Conservation (phyloP, 2,888 invertebrate genomes). For the Drosophila macrospina region DNA sequence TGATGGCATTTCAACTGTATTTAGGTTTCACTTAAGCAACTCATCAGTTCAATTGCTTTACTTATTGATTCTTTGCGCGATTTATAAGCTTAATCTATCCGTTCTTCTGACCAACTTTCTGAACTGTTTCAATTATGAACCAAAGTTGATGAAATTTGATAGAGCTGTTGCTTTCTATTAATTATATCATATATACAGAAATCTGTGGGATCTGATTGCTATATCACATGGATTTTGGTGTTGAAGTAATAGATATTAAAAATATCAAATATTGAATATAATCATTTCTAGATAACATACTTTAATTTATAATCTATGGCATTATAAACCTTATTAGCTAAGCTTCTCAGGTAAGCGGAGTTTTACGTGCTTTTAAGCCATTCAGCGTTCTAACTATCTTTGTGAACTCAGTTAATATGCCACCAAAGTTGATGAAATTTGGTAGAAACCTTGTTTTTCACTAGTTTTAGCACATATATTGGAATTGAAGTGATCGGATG, state of each 20-base stretch:
- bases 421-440: neutral
- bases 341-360: too few relatives aligned
- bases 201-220: neutral
- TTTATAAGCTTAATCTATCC: neutral
- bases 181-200: too few relatives aligned
- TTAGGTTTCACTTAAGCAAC: neutral
- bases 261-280: too few relatives aligned
- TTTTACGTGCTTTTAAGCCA: too few relatives aligned
- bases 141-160: neutral
- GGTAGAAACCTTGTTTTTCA: too few relatives aligned
- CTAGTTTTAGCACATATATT: too few relatives aligned
- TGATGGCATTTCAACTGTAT: neutral
- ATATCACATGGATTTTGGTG: neutral
- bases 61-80: neutral
- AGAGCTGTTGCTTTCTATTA: neutral
- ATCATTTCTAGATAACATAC: neutral
- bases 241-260: neutral
- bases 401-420: conserved; percentile 4
- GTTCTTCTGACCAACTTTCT: neutral
- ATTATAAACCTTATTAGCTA: neutral
- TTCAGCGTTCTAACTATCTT: neutral
- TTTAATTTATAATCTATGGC: neutral
- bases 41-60: neutral
- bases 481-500: too few relatives aligned
- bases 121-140: neutral